Percentiles rank a stretch among this genome's conserved stretches.
Conservation (phyloP, 1,140 invertebrate species). For the Theocolax elegans region DNA sequence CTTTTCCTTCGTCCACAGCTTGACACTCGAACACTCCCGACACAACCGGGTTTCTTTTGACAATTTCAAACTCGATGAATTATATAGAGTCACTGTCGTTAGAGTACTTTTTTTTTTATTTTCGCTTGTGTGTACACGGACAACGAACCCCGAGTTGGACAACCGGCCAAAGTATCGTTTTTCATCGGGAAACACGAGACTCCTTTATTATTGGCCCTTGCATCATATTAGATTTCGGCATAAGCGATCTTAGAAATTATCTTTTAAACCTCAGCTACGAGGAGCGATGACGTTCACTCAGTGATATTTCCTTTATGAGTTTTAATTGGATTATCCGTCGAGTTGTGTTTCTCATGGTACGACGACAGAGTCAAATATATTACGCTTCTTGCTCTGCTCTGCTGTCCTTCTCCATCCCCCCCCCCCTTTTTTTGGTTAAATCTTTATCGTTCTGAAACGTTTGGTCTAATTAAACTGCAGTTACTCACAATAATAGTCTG, state of each 20-base stretch:
- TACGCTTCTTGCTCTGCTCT: too few relatives aligned
- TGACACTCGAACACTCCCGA: too few relatives aligned
- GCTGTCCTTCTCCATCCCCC: neutral
- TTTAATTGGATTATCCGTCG: neutral
- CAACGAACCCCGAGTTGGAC: too few relatives aligned
- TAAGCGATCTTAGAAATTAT: slow-evolving; percentile 16
- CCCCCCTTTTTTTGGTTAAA: neutral
- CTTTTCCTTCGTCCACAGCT: neutral
- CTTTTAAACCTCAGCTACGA: neutral
- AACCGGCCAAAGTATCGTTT: neutral
- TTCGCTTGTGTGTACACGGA: too few relatives aligned
- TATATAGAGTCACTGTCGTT: too few relatives aligned
- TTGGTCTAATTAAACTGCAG: too few relatives aligned
- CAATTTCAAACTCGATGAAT: too few relatives aligned
- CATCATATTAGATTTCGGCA: neutral
- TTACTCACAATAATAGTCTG: too few relatives aligned
- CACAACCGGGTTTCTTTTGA: too few relatives aligned
- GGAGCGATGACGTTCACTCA: neutral
- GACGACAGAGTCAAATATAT: too few relatives aligned
- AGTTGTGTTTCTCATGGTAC: neutral
- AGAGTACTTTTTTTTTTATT: neutral
- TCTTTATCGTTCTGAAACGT: too few relatives aligned
- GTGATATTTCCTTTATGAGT: neutral
- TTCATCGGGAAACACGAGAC: slow-evolving; percentile 10
- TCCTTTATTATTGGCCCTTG: slow-evolving; percentile 15